A percentile compares a stretch with the other conserved stretches of the same genome.
These are phyloP conservation scores for Gymnoscopelus microlampas DNA, from an alignment of 2,797 vertebrate species.

Conservation along the genomic window DNA sequence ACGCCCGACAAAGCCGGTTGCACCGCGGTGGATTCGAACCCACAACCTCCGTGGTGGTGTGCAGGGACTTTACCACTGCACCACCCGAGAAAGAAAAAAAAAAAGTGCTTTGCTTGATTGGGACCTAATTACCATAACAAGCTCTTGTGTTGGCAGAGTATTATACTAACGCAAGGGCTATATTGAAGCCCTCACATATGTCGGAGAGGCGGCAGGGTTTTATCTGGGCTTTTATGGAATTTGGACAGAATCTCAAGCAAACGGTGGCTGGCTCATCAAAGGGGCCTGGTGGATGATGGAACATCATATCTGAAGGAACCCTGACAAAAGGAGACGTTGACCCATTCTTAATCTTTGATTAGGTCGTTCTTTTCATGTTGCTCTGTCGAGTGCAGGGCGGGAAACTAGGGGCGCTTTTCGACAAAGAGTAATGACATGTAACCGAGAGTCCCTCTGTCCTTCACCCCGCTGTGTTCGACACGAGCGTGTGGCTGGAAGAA, in stretches of 20 bases:
- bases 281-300: neutral
- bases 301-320: constrained; percentile 8
- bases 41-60: too few relatives aligned
- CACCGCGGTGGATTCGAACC: too few relatives aligned
- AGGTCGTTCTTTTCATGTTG: constrained; percentile 8
- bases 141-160: neutral
- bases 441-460: neutral
- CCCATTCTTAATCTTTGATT: neutral
- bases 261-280: constrained; percentile 13
- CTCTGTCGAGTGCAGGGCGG: constrained; percentile 5
- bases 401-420: neutral
- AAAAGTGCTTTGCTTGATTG: constrained; percentile 12
- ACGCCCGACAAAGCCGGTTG: too few relatives aligned
- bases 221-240: neutral
- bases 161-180: constrained; percentile 3
- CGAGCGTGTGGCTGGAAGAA: neutral
- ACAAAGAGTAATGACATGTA: neutral
- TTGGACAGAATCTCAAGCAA: neutral
- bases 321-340: constrained; percentile 7
- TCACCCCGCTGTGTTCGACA: neutral
- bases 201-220: neutral
- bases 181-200: constrained; percentile 5
- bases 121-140: constrained; percentile 16
- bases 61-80: too few relatives aligned
- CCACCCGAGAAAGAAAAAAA: too few relatives aligned